Conservation (phyloP, 2,113 vertebrate genomes). For the Pelodiscus sinensis region DNA sequence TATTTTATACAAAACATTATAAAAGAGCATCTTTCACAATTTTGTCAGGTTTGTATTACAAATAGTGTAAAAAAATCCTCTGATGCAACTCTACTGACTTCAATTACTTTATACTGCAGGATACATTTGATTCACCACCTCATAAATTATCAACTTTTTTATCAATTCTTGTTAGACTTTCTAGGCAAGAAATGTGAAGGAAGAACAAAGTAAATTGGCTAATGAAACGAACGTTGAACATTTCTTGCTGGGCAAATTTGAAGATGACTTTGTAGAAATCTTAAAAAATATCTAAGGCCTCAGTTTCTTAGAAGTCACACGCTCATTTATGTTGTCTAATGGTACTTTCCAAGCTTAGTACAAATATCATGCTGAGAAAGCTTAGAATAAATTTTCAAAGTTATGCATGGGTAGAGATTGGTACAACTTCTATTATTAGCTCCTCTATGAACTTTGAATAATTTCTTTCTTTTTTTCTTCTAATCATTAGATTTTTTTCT, state of each 20-base stretch:
- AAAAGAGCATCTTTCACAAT: background rate
- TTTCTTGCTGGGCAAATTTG: background rate
- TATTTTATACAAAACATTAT: conserved; percentile 1
- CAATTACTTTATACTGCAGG: background rate
- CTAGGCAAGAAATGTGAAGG: background rate
- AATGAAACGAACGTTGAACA: background rate
- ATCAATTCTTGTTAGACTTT: background rate
- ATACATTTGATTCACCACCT: background rate
- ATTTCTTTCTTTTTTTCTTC: background rate
- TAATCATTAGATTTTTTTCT: background rate
- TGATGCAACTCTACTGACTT: background rate
- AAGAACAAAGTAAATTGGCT: background rate
- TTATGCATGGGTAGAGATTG: background rate
- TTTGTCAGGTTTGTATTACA: background rate
- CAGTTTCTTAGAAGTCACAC: background rate
- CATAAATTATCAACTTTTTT: background rate
- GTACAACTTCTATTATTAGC: background rate
- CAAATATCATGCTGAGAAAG: background rate
- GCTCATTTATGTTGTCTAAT: background rate
- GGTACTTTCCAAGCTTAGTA: background rate
- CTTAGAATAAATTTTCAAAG: background rate
- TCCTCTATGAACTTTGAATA: background rate
- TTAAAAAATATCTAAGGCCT: background rate
- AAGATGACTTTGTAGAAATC: background rate
- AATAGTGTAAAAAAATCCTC: background rate